Evolutionary conservation across 2,888 invertebrate genomes (phyloP).

Genomic region (Eulithis prunata): DNA sequence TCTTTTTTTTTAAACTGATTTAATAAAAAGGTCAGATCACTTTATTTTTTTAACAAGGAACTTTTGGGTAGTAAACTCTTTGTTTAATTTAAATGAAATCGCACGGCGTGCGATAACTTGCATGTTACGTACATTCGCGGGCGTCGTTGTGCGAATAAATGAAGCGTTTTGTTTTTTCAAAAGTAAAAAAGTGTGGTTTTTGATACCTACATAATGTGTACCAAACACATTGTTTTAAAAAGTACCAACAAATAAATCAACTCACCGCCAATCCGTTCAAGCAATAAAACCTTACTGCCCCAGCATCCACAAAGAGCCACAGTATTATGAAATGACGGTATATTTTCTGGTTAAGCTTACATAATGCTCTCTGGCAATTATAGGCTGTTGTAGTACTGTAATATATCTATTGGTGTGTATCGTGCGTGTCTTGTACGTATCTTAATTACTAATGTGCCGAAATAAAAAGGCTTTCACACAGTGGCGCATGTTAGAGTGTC

Average conservation of each 20-base stretch:
- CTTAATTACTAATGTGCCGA: conserved; percentile 71
- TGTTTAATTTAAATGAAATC: too few species aligned
- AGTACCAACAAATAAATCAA: conserved; percentile 30
- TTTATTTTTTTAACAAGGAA: too few species aligned
- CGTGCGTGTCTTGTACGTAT: conserved; percentile 52
- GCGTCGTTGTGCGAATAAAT: too few species aligned
- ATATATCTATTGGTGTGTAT: conserved; percentile 62
- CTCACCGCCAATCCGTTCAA: conserved; percentile 32
- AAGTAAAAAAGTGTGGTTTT: background rate
- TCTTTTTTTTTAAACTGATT: too few species aligned
- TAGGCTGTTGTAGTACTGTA: conserved; percentile 64
- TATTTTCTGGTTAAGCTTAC: conserved; percentile 61
- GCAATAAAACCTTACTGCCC: conserved; percentile 35
- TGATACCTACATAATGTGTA: too few species aligned
- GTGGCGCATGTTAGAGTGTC: background rate
- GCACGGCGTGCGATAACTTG: too few species aligned
- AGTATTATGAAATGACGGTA: conserved; percentile 56
- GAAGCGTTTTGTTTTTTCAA: too few species aligned
- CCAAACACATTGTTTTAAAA: background rate
- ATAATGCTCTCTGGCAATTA: conserved; percentile 65
- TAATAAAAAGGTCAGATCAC: too few species aligned
- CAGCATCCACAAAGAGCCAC: conserved; percentile 42
- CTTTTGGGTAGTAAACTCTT: too few species aligned
- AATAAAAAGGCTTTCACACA: conserved; percentile 50
- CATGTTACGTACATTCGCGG: too few species aligned